Percentiles rank a stretch among this genome's conserved stretches.
phyloP scores from a whole-genome alignment of 30 jellyfish, hydroid and myxozoan species.

The Euphysa ruthae region DNA sequence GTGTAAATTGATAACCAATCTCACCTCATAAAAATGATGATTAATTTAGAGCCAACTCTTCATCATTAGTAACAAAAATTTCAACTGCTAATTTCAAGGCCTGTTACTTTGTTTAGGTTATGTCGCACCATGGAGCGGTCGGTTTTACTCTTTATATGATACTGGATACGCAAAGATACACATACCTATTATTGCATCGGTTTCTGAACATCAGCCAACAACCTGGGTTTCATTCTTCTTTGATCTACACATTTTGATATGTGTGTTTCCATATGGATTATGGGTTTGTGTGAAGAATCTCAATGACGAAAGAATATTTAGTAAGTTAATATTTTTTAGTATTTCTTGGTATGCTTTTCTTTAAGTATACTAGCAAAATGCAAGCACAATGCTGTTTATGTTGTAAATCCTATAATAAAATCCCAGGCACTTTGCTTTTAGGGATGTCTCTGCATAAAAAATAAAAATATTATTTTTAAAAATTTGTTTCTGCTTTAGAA shows the following conservation, averaged over 20 bases:
- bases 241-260: slow-evolving; percentile 85
- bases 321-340: slow-evolving; percentile 41
- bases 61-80: too few species aligned
- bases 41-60: too few species aligned
- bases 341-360: too few species aligned
- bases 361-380: too few species aligned
- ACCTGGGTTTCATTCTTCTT: slow-evolving; percentile 98
- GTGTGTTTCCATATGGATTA: slow-evolving; percentile 94
- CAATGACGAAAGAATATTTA: slow-evolving; percentile 86
- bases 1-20: too few species aligned
- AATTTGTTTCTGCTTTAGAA: too few species aligned
- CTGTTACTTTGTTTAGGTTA: slow-evolving; percentile 50
- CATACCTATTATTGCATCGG: slow-evolving; percentile 98
- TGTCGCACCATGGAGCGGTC: slow-evolving; percentile 99
- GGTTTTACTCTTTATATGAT: slow-evolving; percentile 94
- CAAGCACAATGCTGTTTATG: too few species aligned
- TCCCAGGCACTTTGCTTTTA: too few species aligned
- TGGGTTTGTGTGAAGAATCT: slow-evolving; percentile 77
- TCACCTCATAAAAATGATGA: not conserved
- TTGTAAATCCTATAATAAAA: too few species aligned
- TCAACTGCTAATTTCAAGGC: not conserved
- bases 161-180: slow-evolving; percentile 99
- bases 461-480: too few species aligned
- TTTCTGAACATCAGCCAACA: slow-evolving; percentile 99
- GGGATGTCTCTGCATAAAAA: too few species aligned